Conservation (phyloP, 1,140 invertebrate genomes). For the Paracyclopina nana region DNA sequence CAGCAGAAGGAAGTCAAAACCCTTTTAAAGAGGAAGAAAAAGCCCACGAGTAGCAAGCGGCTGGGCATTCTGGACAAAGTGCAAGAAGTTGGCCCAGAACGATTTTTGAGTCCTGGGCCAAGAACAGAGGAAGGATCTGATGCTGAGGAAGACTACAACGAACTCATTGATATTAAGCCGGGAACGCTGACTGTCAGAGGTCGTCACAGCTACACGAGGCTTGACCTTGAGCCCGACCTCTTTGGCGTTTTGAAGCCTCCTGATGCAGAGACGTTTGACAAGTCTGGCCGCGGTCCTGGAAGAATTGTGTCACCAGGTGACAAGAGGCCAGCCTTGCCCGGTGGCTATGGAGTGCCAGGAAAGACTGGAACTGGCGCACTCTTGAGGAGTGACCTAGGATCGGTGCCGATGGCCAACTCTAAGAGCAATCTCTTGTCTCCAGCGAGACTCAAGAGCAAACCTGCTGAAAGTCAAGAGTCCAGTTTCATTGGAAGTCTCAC, state of each 20-base stretch:
- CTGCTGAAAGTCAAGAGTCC: background rate
- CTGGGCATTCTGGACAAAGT: background rate
- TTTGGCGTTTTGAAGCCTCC: background rate
- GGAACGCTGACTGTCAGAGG: background rate
- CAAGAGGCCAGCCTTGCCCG: background rate
- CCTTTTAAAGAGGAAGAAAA: background rate
- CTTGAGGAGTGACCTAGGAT: background rate
- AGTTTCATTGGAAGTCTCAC: slow-evolving; percentile 2
- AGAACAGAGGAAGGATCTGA: background rate
- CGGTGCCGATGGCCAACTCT: background rate
- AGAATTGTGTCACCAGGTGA: background rate
- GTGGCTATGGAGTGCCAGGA: background rate
- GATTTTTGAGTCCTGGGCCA: background rate
- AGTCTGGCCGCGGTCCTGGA: background rate
- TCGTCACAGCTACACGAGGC: no score
- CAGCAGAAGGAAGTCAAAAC: slow-evolving; percentile 1
- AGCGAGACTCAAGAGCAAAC: background rate
- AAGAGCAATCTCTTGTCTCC: no score
- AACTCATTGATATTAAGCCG: background rate
- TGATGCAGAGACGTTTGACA: background rate
- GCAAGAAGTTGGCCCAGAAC: background rate
- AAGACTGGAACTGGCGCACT: slow-evolving; percentile 1
- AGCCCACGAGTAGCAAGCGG: background rate
- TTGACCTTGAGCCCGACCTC: background rate
- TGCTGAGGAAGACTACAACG: background rate